Evolutionary conservation across 2,797 vertebrate species (phyloP), one percentile per base, ranked within the genome.

Genomic region (Chaunax sp.): DNA sequence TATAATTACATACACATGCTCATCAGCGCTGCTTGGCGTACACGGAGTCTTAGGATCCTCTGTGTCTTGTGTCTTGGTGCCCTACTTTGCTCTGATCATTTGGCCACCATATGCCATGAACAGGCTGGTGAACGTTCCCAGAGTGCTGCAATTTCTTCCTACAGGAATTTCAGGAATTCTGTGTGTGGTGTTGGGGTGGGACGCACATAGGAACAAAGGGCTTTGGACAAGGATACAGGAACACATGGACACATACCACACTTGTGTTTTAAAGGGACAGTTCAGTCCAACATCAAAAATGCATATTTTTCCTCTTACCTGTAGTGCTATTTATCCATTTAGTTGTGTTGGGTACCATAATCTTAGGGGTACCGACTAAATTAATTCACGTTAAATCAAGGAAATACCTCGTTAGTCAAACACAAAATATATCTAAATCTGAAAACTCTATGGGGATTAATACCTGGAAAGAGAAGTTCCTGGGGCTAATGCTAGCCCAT

Each of bases 151-250:
- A 86, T 90, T 87, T 85, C 41, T 84, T 81, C 75, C 63, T 62
- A 38, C 68, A 77, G 76, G 85, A 90, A 92, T 89, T 79, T 83
- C 55, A 87, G 63, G 90, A 92, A 91, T 90, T 81, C 64, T 77
- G 74, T 67, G 71, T 90, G 88, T 82, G 84, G 87, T 86, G 83
- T 82, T 70, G 64, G 80, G 84, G 69, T 84, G 82, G 83, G 78
- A 85, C 81, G 5, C 47, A 52, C 72, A 64, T 60, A 72, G 70
- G 81, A 80, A 79, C 68, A 75, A 82, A 84, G 69, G 69, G 57
- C 72, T 84, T 84, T 77, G 72, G 69, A 90, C 74, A 84, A 62
- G 80, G 37, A 43, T 25, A 28, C 41, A 69, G 44, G 64, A 52
- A 64, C 59, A 69, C 70, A 76, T 43, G n/a, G 44, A 70, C 40